Conservation (phyloP, 2,888 invertebrate genomes). For the Mesochorus sp. region DNA sequence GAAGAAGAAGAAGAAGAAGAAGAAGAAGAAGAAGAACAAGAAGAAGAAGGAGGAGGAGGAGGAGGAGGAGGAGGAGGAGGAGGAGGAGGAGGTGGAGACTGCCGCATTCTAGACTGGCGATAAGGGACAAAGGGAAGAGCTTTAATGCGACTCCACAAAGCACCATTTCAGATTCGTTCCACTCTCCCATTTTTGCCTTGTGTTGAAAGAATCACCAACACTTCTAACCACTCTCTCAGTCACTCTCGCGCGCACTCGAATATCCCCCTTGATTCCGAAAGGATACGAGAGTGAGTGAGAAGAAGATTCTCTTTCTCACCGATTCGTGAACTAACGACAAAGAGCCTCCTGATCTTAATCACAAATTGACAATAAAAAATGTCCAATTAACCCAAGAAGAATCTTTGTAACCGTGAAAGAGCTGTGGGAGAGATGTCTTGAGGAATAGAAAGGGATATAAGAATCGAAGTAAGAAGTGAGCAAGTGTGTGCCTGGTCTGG, state of each 20-base stretch:
- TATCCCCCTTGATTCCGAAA: slow-evolving; percentile 34
- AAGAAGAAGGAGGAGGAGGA: neutral
- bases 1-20: neutral
- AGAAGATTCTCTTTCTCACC: slow-evolving; percentile 56
- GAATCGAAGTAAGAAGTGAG: slow-evolving; percentile 33
- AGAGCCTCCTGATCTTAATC: slow-evolving; percentile 75
- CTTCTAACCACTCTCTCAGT: slow-evolving; percentile 35
- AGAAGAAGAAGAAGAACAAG: neutral
- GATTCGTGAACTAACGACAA: slow-evolving; percentile 68
- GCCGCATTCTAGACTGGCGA: slow-evolving; percentile 65
- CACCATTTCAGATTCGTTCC: slow-evolving; percentile 70
- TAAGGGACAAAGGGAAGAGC: slow-evolving; percentile 76
- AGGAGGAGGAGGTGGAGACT: slow-evolving; percentile 17
- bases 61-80: neutral
- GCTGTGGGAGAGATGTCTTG: neutral
- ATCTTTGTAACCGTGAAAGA: slow-evolving; percentile 51
- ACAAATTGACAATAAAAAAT: slow-evolving; percentile 82
- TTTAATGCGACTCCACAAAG: slow-evolving; percentile 76
- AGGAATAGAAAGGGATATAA: slow-evolving; percentile 36
- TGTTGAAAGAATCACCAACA: slow-evolving; percentile 4
- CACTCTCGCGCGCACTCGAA: slow-evolving; percentile 30
- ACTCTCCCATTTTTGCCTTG: slow-evolving; percentile 43
- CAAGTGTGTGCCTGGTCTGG: slow-evolving; percentile 37
- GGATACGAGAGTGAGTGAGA: too few species aligned
- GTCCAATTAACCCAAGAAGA: slow-evolving; percentile 78